Conservation (phyloP, 2,888 invertebrate species). For the Acrobasis repandana region DNA sequence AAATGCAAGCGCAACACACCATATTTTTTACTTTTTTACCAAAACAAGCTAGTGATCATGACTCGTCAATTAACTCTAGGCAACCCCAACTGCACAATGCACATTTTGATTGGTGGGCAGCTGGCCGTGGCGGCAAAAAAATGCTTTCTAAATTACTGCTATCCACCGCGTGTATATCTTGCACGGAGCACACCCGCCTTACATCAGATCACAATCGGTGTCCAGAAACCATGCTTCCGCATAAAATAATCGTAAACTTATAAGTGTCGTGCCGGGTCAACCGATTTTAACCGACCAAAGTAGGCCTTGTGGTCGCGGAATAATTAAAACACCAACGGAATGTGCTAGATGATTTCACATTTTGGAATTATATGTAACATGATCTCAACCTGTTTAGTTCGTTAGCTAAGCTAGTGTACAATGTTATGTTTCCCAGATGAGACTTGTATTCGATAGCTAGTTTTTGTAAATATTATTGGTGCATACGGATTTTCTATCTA, state of each 20-base stretch:
- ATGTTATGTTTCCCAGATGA: no score
- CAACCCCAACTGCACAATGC: slow-evolving; percentile 70
- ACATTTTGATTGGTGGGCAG: slow-evolving; percentile 76
- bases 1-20: neutral
- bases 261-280: slow-evolving; percentile 28
- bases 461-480: no score
- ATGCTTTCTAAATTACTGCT: slow-evolving; percentile 75
- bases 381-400: no score
- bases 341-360: neutral
- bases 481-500: no score
- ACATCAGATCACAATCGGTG: slow-evolving; percentile 64
- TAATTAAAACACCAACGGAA: neutral
- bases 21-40: slow-evolving; percentile 32
- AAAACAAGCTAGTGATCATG: slow-evolving; percentile 57
- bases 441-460: no score
- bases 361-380: neutral
- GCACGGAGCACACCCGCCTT: slow-evolving; percentile 55
- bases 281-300: slow-evolving; percentile 15
- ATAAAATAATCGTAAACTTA: slow-evolving; percentile 55
- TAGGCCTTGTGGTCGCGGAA: slow-evolving; percentile 10
- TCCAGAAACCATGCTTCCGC: slow-evolving; percentile 59
- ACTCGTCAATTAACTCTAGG: slow-evolving; percentile 61
- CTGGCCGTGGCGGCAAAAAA: slow-evolving; percentile 74
- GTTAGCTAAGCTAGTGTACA: no score
- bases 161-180: slow-evolving; percentile 58